phyloP scores from a whole-genome alignment of 1,140 invertebrate genomes.

The Drosophila murphyi region DNA sequence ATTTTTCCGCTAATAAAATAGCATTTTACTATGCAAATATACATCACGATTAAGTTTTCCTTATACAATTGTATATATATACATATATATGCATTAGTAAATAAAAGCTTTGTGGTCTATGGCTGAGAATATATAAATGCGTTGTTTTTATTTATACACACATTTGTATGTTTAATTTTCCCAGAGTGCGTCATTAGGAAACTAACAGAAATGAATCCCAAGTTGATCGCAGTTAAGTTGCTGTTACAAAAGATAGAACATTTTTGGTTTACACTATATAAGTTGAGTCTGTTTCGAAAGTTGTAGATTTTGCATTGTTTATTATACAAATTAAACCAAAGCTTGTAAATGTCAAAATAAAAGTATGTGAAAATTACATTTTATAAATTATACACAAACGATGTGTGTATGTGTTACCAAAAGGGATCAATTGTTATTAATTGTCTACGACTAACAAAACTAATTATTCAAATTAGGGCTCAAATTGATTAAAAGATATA shows the following conservation, averaged over 20 bases:
- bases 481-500: slow-evolving; percentile 34
- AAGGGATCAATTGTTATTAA: slow-evolving; percentile 58
- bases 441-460: slow-evolving; percentile 54
- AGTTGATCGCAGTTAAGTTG: too few species aligned
- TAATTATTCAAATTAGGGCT: slow-evolving; percentile 42
- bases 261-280: slow-evolving; percentile 28
- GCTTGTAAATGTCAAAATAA: slow-evolving; percentile 44
- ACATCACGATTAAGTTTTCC: too few species aligned
- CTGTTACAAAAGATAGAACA: slow-evolving; percentile 1
- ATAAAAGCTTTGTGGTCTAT: background rate
- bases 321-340: slow-evolving; percentile 64
- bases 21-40: too few species aligned
- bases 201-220: too few species aligned
- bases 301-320: slow-evolving; percentile 57
- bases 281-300: slow-evolving; percentile 1
- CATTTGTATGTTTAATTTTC: too few species aligned
- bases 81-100: background rate
- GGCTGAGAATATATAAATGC: background rate
- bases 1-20: too few species aligned
- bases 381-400: slow-evolving; percentile 48
- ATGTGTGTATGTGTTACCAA: slow-evolving; percentile 42
- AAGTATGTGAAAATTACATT: slow-evolving; percentile 44
- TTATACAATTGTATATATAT: background rate
- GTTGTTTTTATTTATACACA: too few species aligned
- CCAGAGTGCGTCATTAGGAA: too few species aligned